Conservation (phyloP, 1,140 invertebrate genomes). For the Sminthurides bifidus region DNA sequence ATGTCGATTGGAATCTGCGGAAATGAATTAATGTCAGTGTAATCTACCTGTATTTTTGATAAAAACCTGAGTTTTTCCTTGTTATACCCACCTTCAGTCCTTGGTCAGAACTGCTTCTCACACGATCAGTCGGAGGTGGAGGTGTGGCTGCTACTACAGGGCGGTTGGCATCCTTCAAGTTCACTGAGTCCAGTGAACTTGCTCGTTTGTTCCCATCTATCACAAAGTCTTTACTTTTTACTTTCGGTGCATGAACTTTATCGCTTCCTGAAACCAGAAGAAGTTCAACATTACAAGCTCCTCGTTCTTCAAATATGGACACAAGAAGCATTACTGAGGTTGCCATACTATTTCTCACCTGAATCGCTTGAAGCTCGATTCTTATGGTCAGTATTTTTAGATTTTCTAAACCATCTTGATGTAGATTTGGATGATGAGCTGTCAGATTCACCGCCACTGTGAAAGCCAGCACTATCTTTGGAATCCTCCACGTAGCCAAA, state of each 20-base stretch:
- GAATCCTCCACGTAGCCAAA: too few species aligned
- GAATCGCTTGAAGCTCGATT: conserved; percentile 30
- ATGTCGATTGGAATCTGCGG: conserved; percentile 21
- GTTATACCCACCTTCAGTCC: conserved; percentile 18
- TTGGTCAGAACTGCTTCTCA: conserved; percentile 28
- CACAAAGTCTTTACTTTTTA: conserved; percentile 4
- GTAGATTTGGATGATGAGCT: conserved; percentile 24
- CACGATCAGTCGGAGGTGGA: too few species aligned
- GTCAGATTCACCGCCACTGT: conserved; percentile 27
- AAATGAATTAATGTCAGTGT: conserved; percentile 1
- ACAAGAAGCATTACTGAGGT: too few species aligned
- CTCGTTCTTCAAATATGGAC: too few species aligned
- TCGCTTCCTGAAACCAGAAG: too few species aligned
- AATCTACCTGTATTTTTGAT: not conserved
- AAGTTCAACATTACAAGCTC: too few species aligned
- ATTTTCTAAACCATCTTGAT: conserved; percentile 29
- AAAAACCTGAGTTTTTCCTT: too few species aligned
- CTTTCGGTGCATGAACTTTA: too few species aligned
- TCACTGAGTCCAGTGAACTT: conserved; percentile 28
- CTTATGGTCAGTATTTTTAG: conserved; percentile 15
- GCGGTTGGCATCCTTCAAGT: conserved; percentile 14
- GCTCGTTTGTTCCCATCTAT: conserved; percentile 25
- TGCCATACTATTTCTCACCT: too few species aligned
- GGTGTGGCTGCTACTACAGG: not conserved
- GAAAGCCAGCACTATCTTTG: conserved; percentile 22